phyloP scores from a whole-genome alignment of 1,140 invertebrate species.

The Atta cephalotes region DNA sequence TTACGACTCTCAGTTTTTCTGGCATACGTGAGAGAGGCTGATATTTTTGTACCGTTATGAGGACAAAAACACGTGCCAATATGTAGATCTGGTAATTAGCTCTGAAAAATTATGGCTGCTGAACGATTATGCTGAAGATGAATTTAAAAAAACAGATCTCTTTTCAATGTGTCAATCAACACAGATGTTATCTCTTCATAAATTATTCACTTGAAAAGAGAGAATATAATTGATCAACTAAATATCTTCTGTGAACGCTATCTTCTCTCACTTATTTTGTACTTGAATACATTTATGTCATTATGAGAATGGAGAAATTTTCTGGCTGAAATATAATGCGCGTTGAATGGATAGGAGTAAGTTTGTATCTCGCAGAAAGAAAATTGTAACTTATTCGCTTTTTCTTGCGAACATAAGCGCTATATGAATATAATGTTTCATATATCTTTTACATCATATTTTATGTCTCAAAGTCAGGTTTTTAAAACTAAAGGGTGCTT shows the following conservation, averaged over 20 bases:
- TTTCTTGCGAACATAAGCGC: conserved; percentile 20
- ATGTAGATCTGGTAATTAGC: conserved; percentile 51
- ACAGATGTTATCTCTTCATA: conserved; percentile 9
- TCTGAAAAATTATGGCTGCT: conserved; percentile 43
- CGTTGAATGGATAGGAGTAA: conserved; percentile 15
- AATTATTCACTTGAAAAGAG: neutral
- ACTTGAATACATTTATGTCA: conserved; percentile 9
- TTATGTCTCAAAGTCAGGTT: conserved; percentile 33
- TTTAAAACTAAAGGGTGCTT: conserved; percentile 35
- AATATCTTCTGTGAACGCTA: neutral
- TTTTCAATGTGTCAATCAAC: neutral
- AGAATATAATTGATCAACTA: conserved; percentile 10
- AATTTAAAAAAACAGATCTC: conserved; percentile 21
- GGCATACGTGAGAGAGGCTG: conserved; percentile 3
- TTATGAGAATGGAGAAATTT: neutral
- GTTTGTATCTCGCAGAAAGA: neutral
- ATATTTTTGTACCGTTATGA: conserved; percentile 70
- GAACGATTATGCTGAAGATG: conserved; percentile 35
- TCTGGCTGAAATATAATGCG: neutral
- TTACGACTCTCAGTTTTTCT: conserved; percentile 46
- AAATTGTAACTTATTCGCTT: conserved; percentile 39
- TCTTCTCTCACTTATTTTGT: conserved; percentile 19
- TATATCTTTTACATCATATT: conserved; percentile 40
- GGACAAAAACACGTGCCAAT: conserved; percentile 17
- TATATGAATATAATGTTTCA: too few species aligned